Evolutionary conservation across 2,888 invertebrate species (phyloP), one percentile per base, ranked within the genome.

Genomic region (Koerneria pararmatus): DNA sequence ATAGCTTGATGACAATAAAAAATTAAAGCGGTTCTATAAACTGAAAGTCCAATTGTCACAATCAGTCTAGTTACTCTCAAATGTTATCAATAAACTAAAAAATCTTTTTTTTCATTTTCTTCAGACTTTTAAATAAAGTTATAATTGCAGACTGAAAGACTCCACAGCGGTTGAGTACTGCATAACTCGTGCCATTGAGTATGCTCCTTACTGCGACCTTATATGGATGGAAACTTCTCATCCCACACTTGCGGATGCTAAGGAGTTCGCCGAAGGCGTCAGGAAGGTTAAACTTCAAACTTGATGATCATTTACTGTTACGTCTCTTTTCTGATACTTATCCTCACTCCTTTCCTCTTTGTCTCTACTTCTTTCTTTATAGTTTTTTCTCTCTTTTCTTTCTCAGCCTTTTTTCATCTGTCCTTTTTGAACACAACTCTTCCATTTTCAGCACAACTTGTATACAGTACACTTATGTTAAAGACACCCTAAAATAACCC

Each of bases 201-300:
- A 79, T 65, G 82, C 83, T 27, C 81, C 82, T 15, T 82, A 80
- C 68, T 79, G 78, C 58, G 84, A 84, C 69, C 71, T 84, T 51
- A 75, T 84, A 48, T 84, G 84, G 84, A 83, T 84, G 80, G 84
- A 84, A 69, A 84, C 84, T 4, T 80, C 78, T 32, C 81, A 80
- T 48, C 84, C 84, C 19, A 79, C 82, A 31, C 69, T 84, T 48
- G 75, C 77, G 5, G 80, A 82, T 64, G 84, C 84, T 15, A 71
- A 74, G 32, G 78, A 80, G 51, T 83, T 83, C 60, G 78, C 83
- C 11, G 83, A 83, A 64, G 83, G 82, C 24, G 79, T 83, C 5
- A 74, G 73, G 29, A 76, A 74, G 63, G 74, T 74, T 60, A 3
- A 32, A 24, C 24, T n/a, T n/a, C n/a, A n/a, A n/a, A n/a, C n/a